Conservation (phyloP, 2,888 invertebrate genomes). For the Corythucha ciliata region DNA sequence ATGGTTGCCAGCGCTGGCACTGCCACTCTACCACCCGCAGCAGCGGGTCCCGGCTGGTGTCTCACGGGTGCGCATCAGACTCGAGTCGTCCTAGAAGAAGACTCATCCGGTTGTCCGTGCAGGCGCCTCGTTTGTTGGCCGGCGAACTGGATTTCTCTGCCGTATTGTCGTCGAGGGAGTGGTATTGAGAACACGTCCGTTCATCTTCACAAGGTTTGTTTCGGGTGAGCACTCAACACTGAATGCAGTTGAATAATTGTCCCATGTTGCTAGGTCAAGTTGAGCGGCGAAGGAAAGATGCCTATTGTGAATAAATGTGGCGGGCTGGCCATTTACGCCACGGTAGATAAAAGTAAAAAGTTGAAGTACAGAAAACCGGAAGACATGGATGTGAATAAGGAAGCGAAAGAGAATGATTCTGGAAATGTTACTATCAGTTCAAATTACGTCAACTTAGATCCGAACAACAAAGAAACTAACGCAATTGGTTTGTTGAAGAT, state of each 20-base stretch:
- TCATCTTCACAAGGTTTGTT: constrained; percentile 32
- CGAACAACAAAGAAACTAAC: constrained; percentile 19
- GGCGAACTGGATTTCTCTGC: constrained; percentile 51
- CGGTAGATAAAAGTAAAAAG: constrained; percentile 50
- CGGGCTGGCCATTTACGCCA: constrained; percentile 57
- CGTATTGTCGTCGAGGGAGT: constrained; percentile 50
- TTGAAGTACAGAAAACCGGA: constrained; percentile 27
- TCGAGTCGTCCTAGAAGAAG: constrained; percentile 30
- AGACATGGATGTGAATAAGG: constrained; percentile 18
- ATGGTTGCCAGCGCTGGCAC: constrained; percentile 36
- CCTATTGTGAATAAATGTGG: constrained; percentile 46
- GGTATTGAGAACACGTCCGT: constrained; percentile 45
- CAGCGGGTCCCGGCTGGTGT: constrained; percentile 23
- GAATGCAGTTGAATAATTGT: constrained; percentile 28
- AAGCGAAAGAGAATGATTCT: constrained; percentile 26
- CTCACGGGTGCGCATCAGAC: constrained; percentile 23
- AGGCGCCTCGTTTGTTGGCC: constrained; percentile 57
- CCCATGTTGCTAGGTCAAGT: constrained; percentile 41
- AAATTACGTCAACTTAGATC: constrained; percentile 30
- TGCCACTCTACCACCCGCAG: too few relatives aligned
- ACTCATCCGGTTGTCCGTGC: constrained; percentile 34
- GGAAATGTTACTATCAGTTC: constrained; percentile 15
- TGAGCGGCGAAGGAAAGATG: constrained; percentile 50
- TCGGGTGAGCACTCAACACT: background rate
- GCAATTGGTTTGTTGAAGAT: too few relatives aligned